A percentile compares a stretch with the other conserved stretches of the same genome.
These are phyloP conservation scores for Leptothorax acervorum DNA, from an alignment of 2,888 invertebrate species.

Conservation along the genomic window DNA sequence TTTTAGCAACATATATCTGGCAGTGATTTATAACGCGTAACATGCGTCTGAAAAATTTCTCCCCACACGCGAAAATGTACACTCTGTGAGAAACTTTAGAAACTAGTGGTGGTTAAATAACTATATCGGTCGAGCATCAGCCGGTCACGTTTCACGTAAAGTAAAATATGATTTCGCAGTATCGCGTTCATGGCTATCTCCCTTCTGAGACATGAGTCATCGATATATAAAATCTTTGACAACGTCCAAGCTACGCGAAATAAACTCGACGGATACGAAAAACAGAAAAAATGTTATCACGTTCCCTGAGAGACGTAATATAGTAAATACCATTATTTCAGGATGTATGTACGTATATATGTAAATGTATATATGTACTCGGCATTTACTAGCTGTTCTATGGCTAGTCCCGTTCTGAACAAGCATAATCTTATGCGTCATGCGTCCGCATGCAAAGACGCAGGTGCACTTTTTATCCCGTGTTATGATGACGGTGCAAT, in stretches of 20 bases:
- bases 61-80: slow-evolving; percentile 7
- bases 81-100: not conserved
- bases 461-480: slow-evolving; percentile 38
- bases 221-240: slow-evolving; percentile 27
- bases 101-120: slow-evolving; percentile 24
- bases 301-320: not conserved
- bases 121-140: not conserved
- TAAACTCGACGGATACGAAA: not conserved
- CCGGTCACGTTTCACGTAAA: slow-evolving; percentile 25
- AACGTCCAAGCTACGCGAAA: slow-evolving; percentile 11
- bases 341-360: not conserved
- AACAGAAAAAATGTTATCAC: not conserved
- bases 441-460: slow-evolving; percentile 22
- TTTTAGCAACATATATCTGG: not conserved
- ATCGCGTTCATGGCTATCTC: not conserved
- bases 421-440: slow-evolving; percentile 38
- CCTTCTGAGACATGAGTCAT: slow-evolving; percentile 17
- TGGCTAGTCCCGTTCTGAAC: not conserved
- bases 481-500: slow-evolving; percentile 25
- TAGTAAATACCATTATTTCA: not conserved
- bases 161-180: slow-evolving; percentile 41
- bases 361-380: not conserved
- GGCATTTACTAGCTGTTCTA: slow-evolving; percentile 12
- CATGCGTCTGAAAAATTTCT: slow-evolving; percentile 30
- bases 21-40: slow-evolving; percentile 28